Percentiles rank a stretch among this genome's conserved stretches.
Evolutionary conservation across 2,797 vertebrate species (phyloP).

Genomic region (Pantherophis vulpinus): DNA sequence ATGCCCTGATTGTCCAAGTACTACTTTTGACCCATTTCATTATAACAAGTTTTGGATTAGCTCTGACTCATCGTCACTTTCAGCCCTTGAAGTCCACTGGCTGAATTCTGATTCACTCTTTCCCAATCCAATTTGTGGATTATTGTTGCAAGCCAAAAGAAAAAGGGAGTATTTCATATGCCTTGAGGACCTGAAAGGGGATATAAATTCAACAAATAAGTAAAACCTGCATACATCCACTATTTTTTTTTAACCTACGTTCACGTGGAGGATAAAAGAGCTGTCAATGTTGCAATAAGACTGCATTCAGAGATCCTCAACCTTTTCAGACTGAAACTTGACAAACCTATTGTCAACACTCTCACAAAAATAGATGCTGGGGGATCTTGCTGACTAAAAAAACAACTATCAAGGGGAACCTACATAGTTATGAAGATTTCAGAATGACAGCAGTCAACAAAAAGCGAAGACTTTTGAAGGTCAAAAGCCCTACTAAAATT

Average conservation of each 20-base stretch:
- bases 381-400: neutral
- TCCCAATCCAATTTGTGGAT: neutral
- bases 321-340: neutral
- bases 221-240: neutral
- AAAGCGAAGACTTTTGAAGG: neutral
- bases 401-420: neutral
- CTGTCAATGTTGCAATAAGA: neutral
- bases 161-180: neutral
- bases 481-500: neutral
- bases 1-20: neutral
- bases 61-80: neutral
- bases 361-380: neutral
- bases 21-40: neutral
- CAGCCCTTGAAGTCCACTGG: neutral
- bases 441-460: neutral
- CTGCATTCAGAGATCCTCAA: neutral
- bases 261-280: neutral
- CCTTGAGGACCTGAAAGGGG: neutral
- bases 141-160: neutral
- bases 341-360: neutral
- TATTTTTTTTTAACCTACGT: neutral
- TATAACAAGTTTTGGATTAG: neutral
- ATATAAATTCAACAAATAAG: neutral
- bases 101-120: neutral
- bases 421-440: neutral